Conservation (phyloP, 2,113 vertebrate species). For the Aleadryas rufinucha region DNA sequence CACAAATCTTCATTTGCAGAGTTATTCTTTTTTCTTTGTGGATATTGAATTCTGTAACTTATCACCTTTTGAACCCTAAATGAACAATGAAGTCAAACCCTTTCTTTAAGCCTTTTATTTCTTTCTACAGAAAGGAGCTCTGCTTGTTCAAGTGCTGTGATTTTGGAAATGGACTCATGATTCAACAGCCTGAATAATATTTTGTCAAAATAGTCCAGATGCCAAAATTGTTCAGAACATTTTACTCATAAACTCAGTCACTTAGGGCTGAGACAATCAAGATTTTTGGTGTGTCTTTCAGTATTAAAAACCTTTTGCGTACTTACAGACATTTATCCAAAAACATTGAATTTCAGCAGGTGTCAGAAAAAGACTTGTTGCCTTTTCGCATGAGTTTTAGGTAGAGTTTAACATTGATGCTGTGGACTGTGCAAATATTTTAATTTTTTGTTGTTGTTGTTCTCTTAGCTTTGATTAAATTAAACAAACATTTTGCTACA, state of each 20-base stretch:
- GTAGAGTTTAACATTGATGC: not conserved
- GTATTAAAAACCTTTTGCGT: not conserved
- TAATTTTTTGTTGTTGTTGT: not conserved
- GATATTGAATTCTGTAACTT: accelerated
- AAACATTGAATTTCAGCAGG: accelerated
- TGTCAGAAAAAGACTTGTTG: not conserved
- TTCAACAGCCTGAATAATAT: not conserved
- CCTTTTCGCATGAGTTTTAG: not conserved
- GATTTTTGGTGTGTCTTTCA: not conserved
- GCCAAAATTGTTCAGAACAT: not conserved
- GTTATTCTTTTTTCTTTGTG: not conserved
- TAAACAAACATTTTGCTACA: not conserved
- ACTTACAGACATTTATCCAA: too few relatives aligned
- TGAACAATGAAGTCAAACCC: not conserved
- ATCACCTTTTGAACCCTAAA: not conserved
- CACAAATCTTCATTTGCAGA: accelerated
- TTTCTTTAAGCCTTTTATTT: not conserved
- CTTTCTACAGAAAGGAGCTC: not conserved
- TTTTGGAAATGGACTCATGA: not conserved
- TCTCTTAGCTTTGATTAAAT: not conserved
- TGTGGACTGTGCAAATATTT: not conserved
- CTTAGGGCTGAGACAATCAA: not conserved
- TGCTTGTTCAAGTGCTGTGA: not conserved
- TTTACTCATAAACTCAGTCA: not conserved
- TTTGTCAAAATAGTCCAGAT: not conserved